Conservation (phyloP, 1,140 invertebrate genomes). For the Neodiprion pinetum region DNA sequence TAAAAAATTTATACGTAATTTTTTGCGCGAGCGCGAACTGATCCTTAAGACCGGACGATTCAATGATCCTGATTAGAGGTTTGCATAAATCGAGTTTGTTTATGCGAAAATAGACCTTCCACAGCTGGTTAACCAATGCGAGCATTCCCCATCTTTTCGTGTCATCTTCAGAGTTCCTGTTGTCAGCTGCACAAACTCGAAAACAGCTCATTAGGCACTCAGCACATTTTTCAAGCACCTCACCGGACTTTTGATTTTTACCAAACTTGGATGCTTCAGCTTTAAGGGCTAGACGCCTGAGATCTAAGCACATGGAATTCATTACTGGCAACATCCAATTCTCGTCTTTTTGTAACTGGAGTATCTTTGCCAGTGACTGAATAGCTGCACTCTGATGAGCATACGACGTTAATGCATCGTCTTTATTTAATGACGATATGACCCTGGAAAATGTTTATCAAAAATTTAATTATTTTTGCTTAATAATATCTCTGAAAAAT, state of each 20-base stretch:
- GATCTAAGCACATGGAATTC: slow-evolving; percentile 87
- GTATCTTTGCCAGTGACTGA: slow-evolving; percentile 80
- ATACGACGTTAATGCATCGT: slow-evolving; percentile 80
- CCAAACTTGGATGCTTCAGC: slow-evolving; percentile 68
- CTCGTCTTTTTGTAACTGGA: slow-evolving; percentile 91
- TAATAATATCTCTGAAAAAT: slow-evolving; percentile 24
- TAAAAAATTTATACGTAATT: slow-evolving; percentile 96
- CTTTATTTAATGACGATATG: slow-evolving; percentile 68
- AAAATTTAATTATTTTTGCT: neutral
- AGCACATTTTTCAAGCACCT: slow-evolving; percentile 91
- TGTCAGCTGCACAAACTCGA: slow-evolving; percentile 94
- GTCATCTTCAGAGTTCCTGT: slow-evolving; percentile 78
- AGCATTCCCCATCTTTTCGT: slow-evolving; percentile 97
- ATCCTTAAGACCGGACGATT: slow-evolving; percentile 88
- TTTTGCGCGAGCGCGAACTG: slow-evolving; percentile 86
- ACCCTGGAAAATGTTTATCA: slow-evolving; percentile 58
- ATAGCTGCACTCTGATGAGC: slow-evolving; percentile 79
- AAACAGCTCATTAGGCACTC: slow-evolving; percentile 95
- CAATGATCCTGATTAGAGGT: slow-evolving; percentile 95
- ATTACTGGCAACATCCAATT: slow-evolving; percentile 95
- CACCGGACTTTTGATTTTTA: slow-evolving; percentile 68
- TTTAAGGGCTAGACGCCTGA: slow-evolving; percentile 82
- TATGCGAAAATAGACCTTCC: slow-evolving; percentile 97
- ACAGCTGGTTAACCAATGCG: slow-evolving; percentile 93
- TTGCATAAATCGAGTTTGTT: slow-evolving; percentile 97